A percentile compares a stretch with the other conserved stretches of the same genome.
Conservation (phyloP, 2,113 vertebrate species). For the Rhipidura dahli region DNA sequence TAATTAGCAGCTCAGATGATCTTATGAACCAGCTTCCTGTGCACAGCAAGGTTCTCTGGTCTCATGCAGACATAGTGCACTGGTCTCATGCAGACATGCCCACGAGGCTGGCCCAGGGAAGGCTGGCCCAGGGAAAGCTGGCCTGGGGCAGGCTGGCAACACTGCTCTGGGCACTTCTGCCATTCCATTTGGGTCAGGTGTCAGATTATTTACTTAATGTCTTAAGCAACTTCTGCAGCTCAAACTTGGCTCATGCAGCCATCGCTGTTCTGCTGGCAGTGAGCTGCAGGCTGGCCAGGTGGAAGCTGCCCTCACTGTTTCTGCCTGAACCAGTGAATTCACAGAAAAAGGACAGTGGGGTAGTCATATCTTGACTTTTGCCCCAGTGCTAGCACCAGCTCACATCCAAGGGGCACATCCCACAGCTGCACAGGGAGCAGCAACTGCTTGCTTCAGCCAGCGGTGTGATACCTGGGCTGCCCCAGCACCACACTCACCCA, state of each 20-base stretch:
- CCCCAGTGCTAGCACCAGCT: background rate
- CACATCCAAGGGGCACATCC: background rate
- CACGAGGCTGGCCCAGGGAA: rapidly evolving
- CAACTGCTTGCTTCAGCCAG: background rate
- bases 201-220: background rate
- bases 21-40: background rate
- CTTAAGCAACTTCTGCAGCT: conserved; percentile 1
- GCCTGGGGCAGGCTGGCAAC: background rate
- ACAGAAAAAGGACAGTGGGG: background rate
- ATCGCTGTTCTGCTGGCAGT: background rate
- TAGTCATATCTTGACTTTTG: background rate
- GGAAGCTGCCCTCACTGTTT: background rate
- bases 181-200: background rate
- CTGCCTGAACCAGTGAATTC: background rate
- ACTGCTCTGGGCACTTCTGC: background rate
- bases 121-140: background rate
- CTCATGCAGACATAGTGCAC: background rate
- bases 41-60: background rate
- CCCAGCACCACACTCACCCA: background rate
- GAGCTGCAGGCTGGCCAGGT: background rate
- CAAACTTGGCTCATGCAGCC: background rate
- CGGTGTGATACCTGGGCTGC: background rate
- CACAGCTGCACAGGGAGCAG: rapidly evolving
- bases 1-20: background rate
- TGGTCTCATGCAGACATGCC: background rate